phyloP scores from a whole-genome alignment of 2,113 vertebrate genomes.

The Periophthalmodon schlosseri region DNA sequence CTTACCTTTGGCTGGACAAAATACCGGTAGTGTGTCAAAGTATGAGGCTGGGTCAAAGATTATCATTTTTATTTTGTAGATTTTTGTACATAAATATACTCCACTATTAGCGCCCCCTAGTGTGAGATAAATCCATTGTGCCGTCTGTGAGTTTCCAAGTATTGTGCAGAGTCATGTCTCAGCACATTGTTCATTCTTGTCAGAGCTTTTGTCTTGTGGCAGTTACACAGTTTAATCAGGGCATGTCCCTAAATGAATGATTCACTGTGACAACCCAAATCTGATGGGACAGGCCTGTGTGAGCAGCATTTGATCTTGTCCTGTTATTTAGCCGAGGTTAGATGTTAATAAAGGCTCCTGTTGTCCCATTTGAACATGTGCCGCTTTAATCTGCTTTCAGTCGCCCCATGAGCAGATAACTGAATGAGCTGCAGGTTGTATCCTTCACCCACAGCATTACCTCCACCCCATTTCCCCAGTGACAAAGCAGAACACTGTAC shows the following conservation, averaged over 20 bases:
- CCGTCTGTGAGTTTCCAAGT: background rate
- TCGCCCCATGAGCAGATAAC: slow-evolving; percentile 14
- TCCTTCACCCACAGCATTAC: background rate
- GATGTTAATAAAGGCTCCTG: slow-evolving; percentile 33
- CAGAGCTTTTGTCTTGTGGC: slow-evolving; percentile 20
- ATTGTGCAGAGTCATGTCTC: background rate
- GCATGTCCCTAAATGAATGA: slow-evolving; percentile 7
- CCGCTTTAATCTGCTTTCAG: slow-evolving; percentile 29
- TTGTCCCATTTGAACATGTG: slow-evolving; percentile 15
- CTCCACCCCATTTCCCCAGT: background rate
- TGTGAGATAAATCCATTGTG: background rate
- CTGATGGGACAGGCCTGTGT: slow-evolving; percentile 29
- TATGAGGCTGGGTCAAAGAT: background rate
- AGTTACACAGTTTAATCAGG: slow-evolving; percentile 35
- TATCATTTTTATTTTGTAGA: background rate
- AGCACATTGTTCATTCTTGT: slow-evolving; percentile 30
- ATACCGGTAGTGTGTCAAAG: background rate
- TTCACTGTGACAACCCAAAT: slow-evolving; percentile 14
- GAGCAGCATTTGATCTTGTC: slow-evolving; percentile 30
- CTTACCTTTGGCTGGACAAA: too few relatives aligned
- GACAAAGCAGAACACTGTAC: background rate
- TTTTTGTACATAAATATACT: too few relatives aligned
- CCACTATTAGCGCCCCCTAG: too few relatives aligned
- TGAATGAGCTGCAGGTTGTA: background rate
- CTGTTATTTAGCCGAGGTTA: slow-evolving; percentile 16